A percentile compares a stretch with the other conserved stretches of the same genome.
These are phyloP conservation scores for Thymelicus acteon DNA, from an alignment of 2,888 invertebrate genomes.

Conservation along the genomic window DNA sequence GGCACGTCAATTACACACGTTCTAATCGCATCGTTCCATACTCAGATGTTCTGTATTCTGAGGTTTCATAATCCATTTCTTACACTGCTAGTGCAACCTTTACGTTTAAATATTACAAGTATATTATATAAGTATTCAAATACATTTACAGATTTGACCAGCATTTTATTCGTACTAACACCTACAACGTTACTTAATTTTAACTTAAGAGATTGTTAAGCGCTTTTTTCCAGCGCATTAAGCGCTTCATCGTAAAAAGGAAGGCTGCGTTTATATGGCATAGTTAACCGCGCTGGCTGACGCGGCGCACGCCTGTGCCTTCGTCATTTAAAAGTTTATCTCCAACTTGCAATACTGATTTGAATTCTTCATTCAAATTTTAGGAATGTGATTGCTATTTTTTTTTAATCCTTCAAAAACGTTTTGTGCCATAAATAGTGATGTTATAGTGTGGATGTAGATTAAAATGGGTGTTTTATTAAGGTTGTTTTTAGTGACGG, in stretches of 20 bases:
- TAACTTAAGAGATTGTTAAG: conserved; percentile 24
- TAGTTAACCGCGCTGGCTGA: conserved; percentile 73
- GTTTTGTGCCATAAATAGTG: conserved; percentile 79
- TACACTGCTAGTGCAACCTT: too few relatives aligned
- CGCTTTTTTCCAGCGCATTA: conserved; percentile 50
- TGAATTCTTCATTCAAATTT: conserved; percentile 56
- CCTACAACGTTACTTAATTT: conserved; percentile 13
- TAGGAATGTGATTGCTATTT: conserved; percentile 70
- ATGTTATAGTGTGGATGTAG: conserved; percentile 59
- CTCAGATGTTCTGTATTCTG: too few relatives aligned
- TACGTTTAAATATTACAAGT: too few relatives aligned
- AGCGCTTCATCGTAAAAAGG: conserved; percentile 45
- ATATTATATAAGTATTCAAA: too few relatives aligned
- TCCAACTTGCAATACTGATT: conserved; percentile 52
- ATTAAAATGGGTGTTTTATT: conserved; percentile 73
- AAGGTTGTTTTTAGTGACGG: conserved; percentile 74
- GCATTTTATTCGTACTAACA: background rate
- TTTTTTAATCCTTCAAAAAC: conserved; percentile 46
- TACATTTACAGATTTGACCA: background rate
- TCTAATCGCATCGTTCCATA: too few relatives aligned
- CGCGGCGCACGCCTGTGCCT: conserved; percentile 65
- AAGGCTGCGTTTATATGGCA: conserved; percentile 48
- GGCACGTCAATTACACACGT: too few relatives aligned
- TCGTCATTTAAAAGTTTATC: conserved; percentile 51
- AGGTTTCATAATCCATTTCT: too few relatives aligned